Base-by-base conservation (phyloP, 2,797 vertebrate species). In the Cebuella pygmaea region DNA sequence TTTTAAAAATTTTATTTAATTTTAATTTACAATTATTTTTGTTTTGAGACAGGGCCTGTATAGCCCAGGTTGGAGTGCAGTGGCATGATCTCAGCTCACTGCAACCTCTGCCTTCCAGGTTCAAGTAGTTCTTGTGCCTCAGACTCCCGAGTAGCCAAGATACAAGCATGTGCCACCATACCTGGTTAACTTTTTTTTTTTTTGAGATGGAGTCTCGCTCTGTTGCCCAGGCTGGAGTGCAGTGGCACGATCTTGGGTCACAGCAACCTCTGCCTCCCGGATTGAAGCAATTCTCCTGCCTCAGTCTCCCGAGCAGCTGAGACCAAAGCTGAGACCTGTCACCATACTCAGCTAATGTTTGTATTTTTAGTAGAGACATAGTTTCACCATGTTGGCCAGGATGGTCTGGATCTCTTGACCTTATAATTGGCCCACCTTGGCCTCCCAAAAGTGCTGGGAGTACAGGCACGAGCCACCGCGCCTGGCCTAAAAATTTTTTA, bases 371-470 rank as follows among this genome's bases (percentile, higher is more conserved):
- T 39, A 36, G 19, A 70, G n/a, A 36, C 7, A 2, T 2, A 9
- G 19, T 70, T 22, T 22, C 67, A 70, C 19, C 67, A 36, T 70
- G 67, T 36, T 52, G n/a, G 6, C 22, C 78, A 55, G 22, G n/a
- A n/a, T 22, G 19, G 17, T 70, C 67, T 70, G 1, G n/a, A 70
- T 36, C 67, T 70, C 20, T n/a, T 36, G 67, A 36, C 9, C 19
- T 22, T 19, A n/a, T 22, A 1, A 36, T 70, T 19, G 2, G 8
- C 17, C n/a, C 4, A 4, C n/a, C 19, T 36, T 2, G 17, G 67
- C 67, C 67, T 70, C n/a, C 67, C 67, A 70, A 70, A 70, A 70
- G 67, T 67, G 7, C 15, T 67, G 30, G 26, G 26, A 61, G 27
- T 27, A 61, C 27, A 61, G 52, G 52, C 52, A 7, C 14, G 27